These are phyloP conservation scores for Trematomus bernacchii DNA, from an alignment of 2,797 vertebrate species.

Conservation along the genomic window DNA sequence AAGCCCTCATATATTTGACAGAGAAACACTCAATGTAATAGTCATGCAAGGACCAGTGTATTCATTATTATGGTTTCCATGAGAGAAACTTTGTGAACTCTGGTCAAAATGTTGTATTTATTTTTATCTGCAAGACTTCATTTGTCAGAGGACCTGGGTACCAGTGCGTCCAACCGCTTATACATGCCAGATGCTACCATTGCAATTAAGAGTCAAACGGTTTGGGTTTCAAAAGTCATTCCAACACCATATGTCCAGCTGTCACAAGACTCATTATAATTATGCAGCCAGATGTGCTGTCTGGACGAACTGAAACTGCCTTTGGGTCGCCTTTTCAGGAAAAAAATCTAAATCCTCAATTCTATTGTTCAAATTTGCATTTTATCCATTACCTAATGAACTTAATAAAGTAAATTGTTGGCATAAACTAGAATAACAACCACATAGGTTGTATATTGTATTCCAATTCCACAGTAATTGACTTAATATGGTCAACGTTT, in stretches of 20 bases:
- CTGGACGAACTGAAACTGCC: not conserved
- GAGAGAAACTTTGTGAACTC: not conserved
- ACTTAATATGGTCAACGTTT: not conserved
- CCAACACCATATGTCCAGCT: conserved; percentile 12
- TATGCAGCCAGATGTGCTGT: conserved; percentile 10
- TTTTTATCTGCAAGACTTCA: not conserved
- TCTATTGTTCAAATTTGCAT: not conserved
- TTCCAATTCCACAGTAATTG: not conserved
- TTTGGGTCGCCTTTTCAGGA: not conserved
- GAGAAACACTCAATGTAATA: no score
- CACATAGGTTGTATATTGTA: not conserved
- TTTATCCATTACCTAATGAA: not conserved
- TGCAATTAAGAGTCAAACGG: not conserved
- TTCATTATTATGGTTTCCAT: not conserved
- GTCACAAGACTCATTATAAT: conserved; percentile 1
- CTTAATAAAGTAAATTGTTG: not conserved
- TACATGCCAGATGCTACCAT: conserved; percentile 10
- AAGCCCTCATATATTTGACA: no score
- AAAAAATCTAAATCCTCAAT: not conserved
- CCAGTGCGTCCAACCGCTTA: not conserved
- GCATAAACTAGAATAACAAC: not conserved
- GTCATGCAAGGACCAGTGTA: not conserved
- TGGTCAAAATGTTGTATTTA: not conserved
- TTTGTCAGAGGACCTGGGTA: not conserved
- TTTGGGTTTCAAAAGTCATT: not conserved